Base-by-base conservation (phyloP, 2,888 invertebrate species). In the Doris montereyensis region DNA sequence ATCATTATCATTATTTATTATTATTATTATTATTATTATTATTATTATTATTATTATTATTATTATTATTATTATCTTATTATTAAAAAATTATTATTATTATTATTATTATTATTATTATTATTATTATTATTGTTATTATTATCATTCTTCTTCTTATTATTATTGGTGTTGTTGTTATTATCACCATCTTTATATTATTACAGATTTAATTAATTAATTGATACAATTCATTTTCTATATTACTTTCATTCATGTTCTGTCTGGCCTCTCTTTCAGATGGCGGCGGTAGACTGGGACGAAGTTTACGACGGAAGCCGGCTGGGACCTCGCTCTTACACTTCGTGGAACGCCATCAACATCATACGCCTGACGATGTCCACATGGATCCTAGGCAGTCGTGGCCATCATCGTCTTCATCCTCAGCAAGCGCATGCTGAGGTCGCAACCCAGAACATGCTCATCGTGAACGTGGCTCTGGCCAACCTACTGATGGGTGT, bases 311-410 rank as follows among this genome's bases (percentile, higher is more conserved):
- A 77, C 21, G 81, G 81, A 26, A 73, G 70, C 57, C 41, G 60
- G 62, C 57, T 81, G 8, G 74, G 67, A 35, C 74, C 75, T 8
- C 77, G 81, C 28, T 70, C 21, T 1, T 82, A 77, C 79, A 82
- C 77, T 1, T 71, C 78, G 13, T 83, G 83, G 83, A 81, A 82
- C 76, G 83, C 80, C 58, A 75, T 82, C 26, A 81, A 83, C 74
- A 83, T 83, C 26, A 68, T 78, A 21, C 81, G 83, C 57, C 73
- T 83, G 60, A 78, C 81, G 2, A 75, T 83, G 32, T 67, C 81
- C 52, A 60, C 77, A 28, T 77, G 82, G 81, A 81, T 82, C 62
- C 70, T 83, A 34, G 71, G 75, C 77, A 79, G 81, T 35, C 82
- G 82, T 34, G 35, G 65, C 5, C 57, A 34, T 2, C 74, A 82